Evolutionary conservation across 2,113 vertebrate species (phyloP), one percentile per base, ranked within the genome.

Genomic region (Camelus dromedarius): DNA sequence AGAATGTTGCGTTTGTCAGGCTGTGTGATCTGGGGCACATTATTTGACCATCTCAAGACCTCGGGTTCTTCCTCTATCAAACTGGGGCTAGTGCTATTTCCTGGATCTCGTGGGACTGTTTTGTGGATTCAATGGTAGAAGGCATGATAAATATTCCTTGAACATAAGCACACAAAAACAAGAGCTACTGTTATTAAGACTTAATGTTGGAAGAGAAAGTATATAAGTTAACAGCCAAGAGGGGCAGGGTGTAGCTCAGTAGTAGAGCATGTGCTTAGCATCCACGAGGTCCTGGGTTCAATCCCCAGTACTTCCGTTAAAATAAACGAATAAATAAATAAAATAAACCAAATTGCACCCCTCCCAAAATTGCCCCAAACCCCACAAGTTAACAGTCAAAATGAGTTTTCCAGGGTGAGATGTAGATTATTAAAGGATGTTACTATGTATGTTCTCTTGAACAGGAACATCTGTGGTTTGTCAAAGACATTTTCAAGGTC

Each of bases 401-500:
- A 13, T 58, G 48, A 28, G 35, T 22, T n/a, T 58, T 64, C 6
- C 56, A 54, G 72, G 32, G 32, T 7, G 24, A 93, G 35, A 48
- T 35, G 52, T 4, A 35, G 70, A 50, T 62, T 77, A 19, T 42
- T 83, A 12, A 62, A 83, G 54, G 38, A 42, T 66, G 66, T 58
- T 28, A 46, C 30, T 38, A 15, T 11, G 9, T 52, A 7, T 48
- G 24, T 80, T 75, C 67, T 85, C 28, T 70, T 38, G 38, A 92
- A 80, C 52, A 32, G 15, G 48, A 60, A 46, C n/a, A 42, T 84
- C 77, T 67, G 81, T 48, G 80, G 19, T 67, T 93, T 92, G 69
- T 84, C n/a, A 88, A 91, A 64, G 70, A 85, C 38, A 28, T 84
- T 77, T 94, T 67, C 76, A 64, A 83, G 35, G 69, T 48, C 19